Conservation (phyloP, 1,140 invertebrate species). For the Diachasmimorpha longicaudata region DNA sequence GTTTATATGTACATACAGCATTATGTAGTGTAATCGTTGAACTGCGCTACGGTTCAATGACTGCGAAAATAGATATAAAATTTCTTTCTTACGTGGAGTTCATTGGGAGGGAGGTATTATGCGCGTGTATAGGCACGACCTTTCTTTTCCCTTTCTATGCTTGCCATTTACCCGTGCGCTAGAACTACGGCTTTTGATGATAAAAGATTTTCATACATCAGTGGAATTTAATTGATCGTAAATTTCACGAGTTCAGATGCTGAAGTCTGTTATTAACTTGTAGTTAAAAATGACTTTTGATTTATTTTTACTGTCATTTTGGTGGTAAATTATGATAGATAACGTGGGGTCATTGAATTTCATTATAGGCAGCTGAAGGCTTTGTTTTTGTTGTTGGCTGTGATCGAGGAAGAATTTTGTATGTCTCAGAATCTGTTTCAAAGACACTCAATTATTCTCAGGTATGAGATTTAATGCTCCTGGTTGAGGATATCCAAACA, state of each 20-base stretch:
- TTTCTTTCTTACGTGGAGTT: background rate
- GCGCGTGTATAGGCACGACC: background rate
- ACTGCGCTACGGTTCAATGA: slow-evolving; percentile 8
- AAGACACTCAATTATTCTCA: slow-evolving; percentile 85
- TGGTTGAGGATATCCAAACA: background rate
- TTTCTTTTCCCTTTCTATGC: slow-evolving; percentile 11
- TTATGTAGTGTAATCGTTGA: slow-evolving; percentile 8
- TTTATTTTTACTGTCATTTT: background rate
- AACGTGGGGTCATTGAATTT: background rate
- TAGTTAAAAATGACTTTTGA: background rate
- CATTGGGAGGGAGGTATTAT: background rate
- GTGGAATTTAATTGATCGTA: background rate
- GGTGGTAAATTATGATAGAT: slow-evolving; percentile 8
- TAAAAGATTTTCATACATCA: background rate
- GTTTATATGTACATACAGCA: background rate
- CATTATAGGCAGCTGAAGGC: slow-evolving; percentile 80
- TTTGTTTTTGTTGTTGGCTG: slow-evolving; percentile 94
- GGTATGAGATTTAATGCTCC: slow-evolving; percentile 58
- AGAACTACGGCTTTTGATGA: background rate
- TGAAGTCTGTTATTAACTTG: background rate
- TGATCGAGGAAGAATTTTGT: slow-evolving; percentile 87
- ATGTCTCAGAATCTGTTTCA: slow-evolving; percentile 89
- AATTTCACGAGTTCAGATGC: background rate
- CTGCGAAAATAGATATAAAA: background rate
- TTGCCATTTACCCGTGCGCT: slow-evolving; percentile 4